Percentiles rank a stretch among this genome's conserved stretches.
Evolutionary conservation across 2,888 invertebrate genomes (phyloP).

Genomic region (Agrotis exclamationis): DNA sequence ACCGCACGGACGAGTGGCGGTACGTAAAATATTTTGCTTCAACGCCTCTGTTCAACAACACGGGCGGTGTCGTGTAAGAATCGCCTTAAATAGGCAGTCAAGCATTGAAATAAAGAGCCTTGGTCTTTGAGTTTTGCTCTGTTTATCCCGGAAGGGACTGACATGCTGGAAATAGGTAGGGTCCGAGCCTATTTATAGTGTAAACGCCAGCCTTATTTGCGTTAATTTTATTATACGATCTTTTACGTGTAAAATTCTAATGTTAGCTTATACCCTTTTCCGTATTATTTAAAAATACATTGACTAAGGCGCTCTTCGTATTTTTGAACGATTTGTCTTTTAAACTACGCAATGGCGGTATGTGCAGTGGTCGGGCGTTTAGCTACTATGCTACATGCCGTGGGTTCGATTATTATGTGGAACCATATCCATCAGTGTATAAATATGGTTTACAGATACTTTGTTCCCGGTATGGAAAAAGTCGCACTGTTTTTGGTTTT

Average conservation of each 20-base stretch:
- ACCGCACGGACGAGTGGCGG: too few species aligned
- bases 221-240: constrained; percentile 17
- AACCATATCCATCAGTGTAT: too few species aligned
- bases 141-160: constrained; percentile 43
- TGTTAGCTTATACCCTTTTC: not conserved
- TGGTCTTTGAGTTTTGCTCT: constrained; percentile 1
- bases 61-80: too few species aligned
- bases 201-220: constrained; percentile 7
- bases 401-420: too few species aligned
- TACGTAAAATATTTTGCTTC: too few species aligned
- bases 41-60: too few species aligned
- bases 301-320: not conserved
- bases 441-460: too few species aligned
- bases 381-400: too few species aligned
- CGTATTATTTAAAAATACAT: not conserved
- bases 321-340: not conserved
- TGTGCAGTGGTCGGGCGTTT: too few species aligned
- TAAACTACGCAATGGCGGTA: not conserved
- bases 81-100: not conserved
- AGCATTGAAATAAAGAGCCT: constrained; percentile 3
- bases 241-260: not conserved
- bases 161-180: constrained; percentile 11
- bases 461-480: too few species aligned
- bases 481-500: too few species aligned
- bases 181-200: constrained; percentile 6